Base-by-base conservation (phyloP, 2,797 vertebrate genomes). In the Hoplostethus mediterraneus region DNA sequence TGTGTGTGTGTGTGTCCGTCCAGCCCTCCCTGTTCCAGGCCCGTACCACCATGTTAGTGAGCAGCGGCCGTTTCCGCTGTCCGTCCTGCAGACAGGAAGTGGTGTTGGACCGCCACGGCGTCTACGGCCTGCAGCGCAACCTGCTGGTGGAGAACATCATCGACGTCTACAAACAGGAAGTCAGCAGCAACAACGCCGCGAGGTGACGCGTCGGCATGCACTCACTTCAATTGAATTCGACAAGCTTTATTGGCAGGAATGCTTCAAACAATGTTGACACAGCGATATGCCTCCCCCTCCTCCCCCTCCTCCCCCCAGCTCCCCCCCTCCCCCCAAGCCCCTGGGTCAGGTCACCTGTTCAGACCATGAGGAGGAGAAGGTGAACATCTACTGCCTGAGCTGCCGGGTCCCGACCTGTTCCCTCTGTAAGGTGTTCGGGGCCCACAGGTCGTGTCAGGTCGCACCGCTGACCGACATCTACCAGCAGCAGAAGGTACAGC, bases 61-160 rank as follows among this genome's bases (percentile, higher is more conserved):
- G 85, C 52, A 95, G 94, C 36, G 95, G 95, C 0, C 91, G 92
- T n/a, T 96, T 96, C 80, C 92, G 93, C 5, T 96, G 95, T 45
- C 95, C 95, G 0, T 91, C 94, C 72, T 95, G 95, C 83, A 86
- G 87, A 40, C 94, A 93, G 0, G 95, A 96, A 12, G 95, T 96
- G 65, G 89, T 96, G 68, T 88, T 96, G 86, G 95, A 96, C 52
- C 92, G 95, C 10, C 95, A 96, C 17, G 94, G 95, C 0, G 94
- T 96, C 75, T 96, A 93, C 61, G 93, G 95, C 49, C 91, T 96
- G 14, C 95, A 92, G 56, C 82, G 95, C 3, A 96, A 96, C 83
- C 91, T 95, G 63, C 90, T 96, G 71, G 94, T 96, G 42, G 94
- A 96, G 85, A 96, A 95, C 90, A 95, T 96, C 75, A 94, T 96